Base-by-base conservation (phyloP, 2,113 vertebrate species). In the Ciconia maguari region DNA sequence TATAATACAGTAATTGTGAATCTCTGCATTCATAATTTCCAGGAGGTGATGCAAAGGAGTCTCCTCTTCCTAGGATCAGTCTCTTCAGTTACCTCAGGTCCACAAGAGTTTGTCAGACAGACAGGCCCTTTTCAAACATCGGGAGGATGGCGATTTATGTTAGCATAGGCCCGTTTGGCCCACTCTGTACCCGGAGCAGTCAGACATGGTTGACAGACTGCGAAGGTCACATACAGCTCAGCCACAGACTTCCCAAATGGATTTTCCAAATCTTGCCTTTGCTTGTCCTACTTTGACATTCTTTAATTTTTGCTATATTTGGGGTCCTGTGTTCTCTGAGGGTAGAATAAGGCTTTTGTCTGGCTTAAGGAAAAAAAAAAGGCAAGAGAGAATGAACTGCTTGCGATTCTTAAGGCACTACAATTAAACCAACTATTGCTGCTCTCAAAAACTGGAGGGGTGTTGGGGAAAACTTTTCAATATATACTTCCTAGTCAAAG, bases 351-450 rank as follows among this genome's bases (percentile, higher is more conserved):
- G 16, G 21, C 36, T 83, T 89, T 83, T 79, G 18, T 76, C 32
- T 60, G 42, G 27, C 18, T 64, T 79, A 4, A 55, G 46, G 51
- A 42, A 27, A 60, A 14, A 2, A n/a, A 44, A 58, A 60, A 38
- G 6, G 2, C 27, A 24, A 62, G 26, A 24, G 36, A 62, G 14
- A 61, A 44, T 6, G 11, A 91, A 44, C 14, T 64, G 16, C 26
- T 84, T 0, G 0, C 2, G 7, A 6, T 82, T 52, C 46, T 78
- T 75, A 29, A 1, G 6, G 25, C 5, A 19, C 26, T 55, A 17
- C 20, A 34, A 20, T 74, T 61, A 52, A 26, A 84, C 4, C 51
- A 51, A 2, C 22, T 75, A 13, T 27, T 44, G 8, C 58, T 49
- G 34, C 25, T 70, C 32, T 94, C 19, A 36, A 54, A 83, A 84